A percentile compares a stretch with the other conserved stretches of the same genome.
These are phyloP conservation scores for Melanerpes aurifrons DNA, from an alignment of 2,113 vertebrate genomes.

Conservation along the genomic window DNA sequence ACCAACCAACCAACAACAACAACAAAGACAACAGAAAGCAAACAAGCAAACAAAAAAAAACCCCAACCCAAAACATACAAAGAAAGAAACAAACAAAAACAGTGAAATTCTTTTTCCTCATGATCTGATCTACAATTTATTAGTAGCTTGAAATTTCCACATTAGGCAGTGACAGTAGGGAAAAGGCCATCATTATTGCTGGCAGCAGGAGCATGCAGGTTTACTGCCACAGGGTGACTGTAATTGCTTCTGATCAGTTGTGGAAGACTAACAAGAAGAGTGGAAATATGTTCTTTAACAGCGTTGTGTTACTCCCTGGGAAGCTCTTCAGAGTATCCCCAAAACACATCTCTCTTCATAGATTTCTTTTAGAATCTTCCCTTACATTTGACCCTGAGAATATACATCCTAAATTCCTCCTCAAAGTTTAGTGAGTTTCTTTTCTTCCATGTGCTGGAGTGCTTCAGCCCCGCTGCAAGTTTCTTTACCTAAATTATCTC, in stretches of 20 bases:
- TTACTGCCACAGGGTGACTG: background rate
- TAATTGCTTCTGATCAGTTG: background rate
- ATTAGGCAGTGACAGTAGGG: background rate
- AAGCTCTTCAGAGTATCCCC: background rate
- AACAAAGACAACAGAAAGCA: background rate
- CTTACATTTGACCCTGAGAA: background rate
- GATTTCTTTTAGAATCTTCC: background rate
- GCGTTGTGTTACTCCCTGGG: background rate
- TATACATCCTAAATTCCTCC: background rate
- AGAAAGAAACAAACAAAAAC: background rate
- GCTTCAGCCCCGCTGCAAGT: background rate
- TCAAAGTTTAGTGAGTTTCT: background rate
- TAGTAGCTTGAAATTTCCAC: background rate
- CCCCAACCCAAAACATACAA: too few species aligned
- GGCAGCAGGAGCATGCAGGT: background rate
- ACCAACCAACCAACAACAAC: too few species aligned
- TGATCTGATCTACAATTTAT: background rate
- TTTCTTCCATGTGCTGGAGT: background rate
- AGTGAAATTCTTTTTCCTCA: background rate
- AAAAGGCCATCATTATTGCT: background rate
- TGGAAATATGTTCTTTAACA: background rate
- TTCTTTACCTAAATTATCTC: too few species aligned
- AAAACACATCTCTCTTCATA: background rate
- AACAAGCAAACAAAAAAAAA: too few species aligned
- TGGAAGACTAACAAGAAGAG: background rate